Conservation (phyloP, 2,113 vertebrate genomes). For the Puffinus mauretanicus region DNA sequence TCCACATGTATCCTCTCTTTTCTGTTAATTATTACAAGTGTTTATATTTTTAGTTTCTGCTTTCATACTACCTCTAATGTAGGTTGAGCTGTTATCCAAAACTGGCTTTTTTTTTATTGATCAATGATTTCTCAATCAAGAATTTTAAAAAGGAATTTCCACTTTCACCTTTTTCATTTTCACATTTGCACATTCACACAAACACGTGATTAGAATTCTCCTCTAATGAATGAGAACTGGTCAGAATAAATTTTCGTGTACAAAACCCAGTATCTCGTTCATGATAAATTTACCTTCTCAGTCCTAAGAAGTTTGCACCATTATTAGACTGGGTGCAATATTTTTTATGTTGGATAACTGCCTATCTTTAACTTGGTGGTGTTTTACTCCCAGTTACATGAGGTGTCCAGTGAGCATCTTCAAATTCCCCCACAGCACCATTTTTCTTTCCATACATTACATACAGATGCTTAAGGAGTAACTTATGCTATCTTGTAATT, state of each 20-base stretch:
- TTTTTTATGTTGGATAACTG: background rate
- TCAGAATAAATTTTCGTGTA: background rate
- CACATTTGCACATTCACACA: background rate
- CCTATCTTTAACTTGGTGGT: background rate
- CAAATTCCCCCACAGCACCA: background rate
- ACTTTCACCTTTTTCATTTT: background rate
- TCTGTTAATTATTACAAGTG: background rate
- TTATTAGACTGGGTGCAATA: background rate
- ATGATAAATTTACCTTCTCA: background rate
- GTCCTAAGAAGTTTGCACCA: fast-evolving
- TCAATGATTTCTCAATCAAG: background rate
- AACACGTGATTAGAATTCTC: background rate
- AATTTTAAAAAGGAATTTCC: background rate
- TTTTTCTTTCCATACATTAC: background rate
- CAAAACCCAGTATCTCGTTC: background rate
- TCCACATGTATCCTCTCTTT: background rate
- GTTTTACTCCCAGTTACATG: background rate
- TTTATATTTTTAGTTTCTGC: background rate
- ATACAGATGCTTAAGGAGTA: background rate
- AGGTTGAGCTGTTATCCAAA: background rate
- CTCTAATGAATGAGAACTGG: background rate
- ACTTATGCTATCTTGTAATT: background rate
- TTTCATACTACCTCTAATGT: background rate
- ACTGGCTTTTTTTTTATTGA: background rate
- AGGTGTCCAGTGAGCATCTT: background rate